phyloP scores from a whole-genome alignment of 2,113 vertebrate genomes.

The Scatophagus argus region DNA sequence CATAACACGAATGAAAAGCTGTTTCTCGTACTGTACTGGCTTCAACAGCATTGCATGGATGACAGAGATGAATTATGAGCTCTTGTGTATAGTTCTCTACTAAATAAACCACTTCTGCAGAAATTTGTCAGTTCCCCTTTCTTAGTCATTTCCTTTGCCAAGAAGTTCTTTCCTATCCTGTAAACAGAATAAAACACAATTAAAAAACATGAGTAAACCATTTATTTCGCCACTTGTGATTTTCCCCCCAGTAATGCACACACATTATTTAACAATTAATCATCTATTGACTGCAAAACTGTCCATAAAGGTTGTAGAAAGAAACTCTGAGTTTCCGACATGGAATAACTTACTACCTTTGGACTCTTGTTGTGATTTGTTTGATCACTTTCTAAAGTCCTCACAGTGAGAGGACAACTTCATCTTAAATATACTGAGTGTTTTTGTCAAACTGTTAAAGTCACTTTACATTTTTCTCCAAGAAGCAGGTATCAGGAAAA shows the following conservation, averaged over 20 bases:
- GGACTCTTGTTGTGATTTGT: background rate
- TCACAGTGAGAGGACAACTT: too few relatives aligned
- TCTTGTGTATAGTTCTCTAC: rapidly evolving
- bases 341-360: background rate
- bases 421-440: too few relatives aligned
- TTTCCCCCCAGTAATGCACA: slow-evolving; percentile 25
- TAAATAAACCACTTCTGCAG: slow-evolving; percentile 4
- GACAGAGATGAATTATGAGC: background rate
- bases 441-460: too few relatives aligned
- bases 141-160: slow-evolving; percentile 9
- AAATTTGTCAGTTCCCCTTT: slow-evolving; percentile 27
- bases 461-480: too few relatives aligned
- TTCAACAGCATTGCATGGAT: background rate
- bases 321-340: background rate
- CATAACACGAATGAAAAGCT: background rate
- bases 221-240: slow-evolving; percentile 6
- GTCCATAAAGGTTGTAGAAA: background rate
- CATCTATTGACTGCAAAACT: background rate
- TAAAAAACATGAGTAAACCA: slow-evolving; percentile 1
- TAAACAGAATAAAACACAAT: background rate
- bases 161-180: background rate
- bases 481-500: too few relatives aligned
- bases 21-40: background rate
- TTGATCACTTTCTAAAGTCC: too few relatives aligned
- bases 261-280: background rate